These are phyloP conservation scores for Calypte anna DNA, from an alignment of 2,113 vertebrate genomes.

Conservation along the genomic window DNA sequence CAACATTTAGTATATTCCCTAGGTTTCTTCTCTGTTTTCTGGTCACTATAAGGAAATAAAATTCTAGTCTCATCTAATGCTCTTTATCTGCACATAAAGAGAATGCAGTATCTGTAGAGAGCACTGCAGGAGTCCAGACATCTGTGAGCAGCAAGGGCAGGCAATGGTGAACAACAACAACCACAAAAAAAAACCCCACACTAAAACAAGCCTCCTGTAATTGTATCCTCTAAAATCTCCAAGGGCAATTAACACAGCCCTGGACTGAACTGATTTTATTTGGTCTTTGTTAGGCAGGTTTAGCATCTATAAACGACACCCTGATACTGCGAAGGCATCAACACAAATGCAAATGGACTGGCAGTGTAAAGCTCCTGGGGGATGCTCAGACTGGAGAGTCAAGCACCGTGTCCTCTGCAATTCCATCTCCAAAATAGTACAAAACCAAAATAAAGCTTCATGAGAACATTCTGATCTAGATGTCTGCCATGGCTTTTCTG, in stretches of 20 bases:
- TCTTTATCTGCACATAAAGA: neutral
- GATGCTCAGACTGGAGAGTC: neutral
- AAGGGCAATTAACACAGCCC: neutral
- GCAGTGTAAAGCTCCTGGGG: neutral
- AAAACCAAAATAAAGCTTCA: neutral
- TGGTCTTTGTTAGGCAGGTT: neutral
- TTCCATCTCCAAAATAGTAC: neutral
- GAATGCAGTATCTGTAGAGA: neutral
- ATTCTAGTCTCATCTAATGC: neutral
- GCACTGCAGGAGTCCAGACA: neutral
- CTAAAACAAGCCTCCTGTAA: neutral
- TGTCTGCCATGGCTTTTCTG: neutral
- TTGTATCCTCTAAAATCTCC: neutral
- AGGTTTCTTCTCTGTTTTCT: conserved; percentile 4
- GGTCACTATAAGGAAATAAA: neutral
- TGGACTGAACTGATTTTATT: neutral
- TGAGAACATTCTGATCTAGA: neutral
- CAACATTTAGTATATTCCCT: neutral
- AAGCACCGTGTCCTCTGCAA: neutral
- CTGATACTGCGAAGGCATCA: neutral
- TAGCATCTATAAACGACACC: neutral
- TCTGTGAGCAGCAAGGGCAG: neutral
- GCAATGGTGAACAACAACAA: neutral
- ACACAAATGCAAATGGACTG: neutral
- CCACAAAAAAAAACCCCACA: neutral